Evolutionary conservation across 2,888 invertebrate genomes (phyloP).

Genomic region (Temnothorax unifasciatus): DNA sequence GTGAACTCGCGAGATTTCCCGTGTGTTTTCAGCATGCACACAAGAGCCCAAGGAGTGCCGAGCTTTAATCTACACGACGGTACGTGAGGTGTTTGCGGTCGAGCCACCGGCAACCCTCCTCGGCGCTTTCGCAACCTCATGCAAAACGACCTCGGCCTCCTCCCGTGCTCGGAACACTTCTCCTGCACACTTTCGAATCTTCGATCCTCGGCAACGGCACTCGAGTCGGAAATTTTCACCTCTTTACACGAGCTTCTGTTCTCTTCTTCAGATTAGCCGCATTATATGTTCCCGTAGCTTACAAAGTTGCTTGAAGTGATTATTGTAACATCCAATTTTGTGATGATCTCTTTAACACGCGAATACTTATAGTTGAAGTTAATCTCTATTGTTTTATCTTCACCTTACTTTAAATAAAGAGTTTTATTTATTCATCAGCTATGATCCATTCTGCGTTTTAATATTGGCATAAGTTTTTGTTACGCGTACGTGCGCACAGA

Average conservation of each 20-base stretch:
- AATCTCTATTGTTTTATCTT: neutral
- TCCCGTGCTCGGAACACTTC: neutral
- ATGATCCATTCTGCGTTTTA: neutral
- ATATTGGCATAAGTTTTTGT: neutral
- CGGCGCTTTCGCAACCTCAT: conserved; percentile 68
- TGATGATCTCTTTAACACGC: neutral
- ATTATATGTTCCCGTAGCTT: neutral
- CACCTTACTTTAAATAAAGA: no score
- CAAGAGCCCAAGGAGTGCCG: conserved; percentile 54
- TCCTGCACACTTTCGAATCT: conserved; percentile 18
- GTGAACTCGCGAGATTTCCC: conserved; percentile 80
- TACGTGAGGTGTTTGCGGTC: conserved; percentile 83
- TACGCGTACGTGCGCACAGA: no score
- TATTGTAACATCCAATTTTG: conserved; percentile 9
- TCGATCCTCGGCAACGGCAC: conserved; percentile 26
- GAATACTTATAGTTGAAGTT: neutral
- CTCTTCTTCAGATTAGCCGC: conserved; percentile 11
- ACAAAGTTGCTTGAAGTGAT: conserved; percentile 10
- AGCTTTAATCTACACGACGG: conserved; percentile 82
- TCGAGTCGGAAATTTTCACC: conserved; percentile 13
- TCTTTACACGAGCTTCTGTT: conserved; percentile 13
- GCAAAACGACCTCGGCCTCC: conserved; percentile 72
- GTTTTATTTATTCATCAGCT: neutral
- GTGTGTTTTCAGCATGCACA: conserved; percentile 78
- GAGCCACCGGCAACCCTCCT: conserved; percentile 57